Evolutionary conservation across 92 coral and sea anemone species (phyloP), one percentile per base, ranked within the genome.

Genomic region (Ricordea florida): DNA sequence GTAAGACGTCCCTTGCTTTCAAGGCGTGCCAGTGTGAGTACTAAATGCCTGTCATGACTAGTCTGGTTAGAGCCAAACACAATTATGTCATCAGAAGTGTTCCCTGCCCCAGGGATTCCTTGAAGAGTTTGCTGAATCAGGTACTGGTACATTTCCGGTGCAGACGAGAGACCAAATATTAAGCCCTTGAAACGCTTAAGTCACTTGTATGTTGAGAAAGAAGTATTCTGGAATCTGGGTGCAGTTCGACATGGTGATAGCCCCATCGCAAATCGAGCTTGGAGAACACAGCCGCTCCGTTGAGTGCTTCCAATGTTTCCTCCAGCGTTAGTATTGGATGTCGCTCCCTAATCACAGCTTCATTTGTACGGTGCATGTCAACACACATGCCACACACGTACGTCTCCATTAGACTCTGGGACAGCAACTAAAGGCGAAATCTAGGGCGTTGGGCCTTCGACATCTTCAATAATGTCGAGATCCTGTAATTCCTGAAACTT

Each of bases 11-110:
- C 70, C 38, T 33, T 49, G 6, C 53, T 67, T 25, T 56, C 28
- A 13, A 66, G 73, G 24, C 35, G 62, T 33, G 51, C 41, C 5
- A 64, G 62, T 9, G 56, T 43, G 14, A 6, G 2, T 20, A 16
- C 10, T 15, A 66, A 51, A n/a, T 30, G 32, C 11, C 42, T 22
- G 44, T 78, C 24, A 26, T 67, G 60, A 30, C 60, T 60, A 2
- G 20, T 33, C 21, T 29, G 58, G 8, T 48, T 38, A 25, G n/a
- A 27, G 5, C 77, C 50, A 32, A 0, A 45, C 6, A 78, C 61
- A 8, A 64, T 43, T 4, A 78, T 77, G 33, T 64, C 77, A 57
- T 67, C 70, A 17, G 68, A 51, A 10, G 66, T 53, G 77, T 78
- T 36, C 13, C 66, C 27, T 6, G 38, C 78, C 48, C 53, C 79